A percentile compares a stretch with the other conserved stretches of the same genome.
phyloP scores from a whole-genome alignment of 2,797 vertebrate species.

The Syngnathus acus region DNA sequence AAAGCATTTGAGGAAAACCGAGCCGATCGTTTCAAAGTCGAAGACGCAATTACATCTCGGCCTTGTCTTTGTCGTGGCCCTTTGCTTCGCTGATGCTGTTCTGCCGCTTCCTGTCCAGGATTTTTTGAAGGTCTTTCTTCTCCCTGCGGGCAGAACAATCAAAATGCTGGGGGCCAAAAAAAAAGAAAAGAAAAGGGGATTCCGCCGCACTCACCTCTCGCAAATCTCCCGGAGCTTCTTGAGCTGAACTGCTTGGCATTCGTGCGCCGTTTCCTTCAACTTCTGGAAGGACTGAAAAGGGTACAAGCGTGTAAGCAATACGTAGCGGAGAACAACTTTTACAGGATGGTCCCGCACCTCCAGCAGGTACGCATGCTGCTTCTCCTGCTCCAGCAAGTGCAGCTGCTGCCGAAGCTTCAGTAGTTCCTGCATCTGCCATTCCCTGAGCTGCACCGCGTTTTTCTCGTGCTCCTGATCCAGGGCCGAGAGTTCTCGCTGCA shows the following conservation, averaged over 20 bases:
- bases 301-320: background rate
- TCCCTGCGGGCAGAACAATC: slow-evolving; percentile 62
- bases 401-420: slow-evolving; percentile 70
- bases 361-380: slow-evolving; percentile 60
- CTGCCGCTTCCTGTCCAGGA: slow-evolving; percentile 79
- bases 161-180: background rate
- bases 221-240: slow-evolving; percentile 78
- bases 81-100: slow-evolving; percentile 83
- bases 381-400: slow-evolving; percentile 59
- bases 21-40: background rate
- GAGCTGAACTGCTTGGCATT: slow-evolving; percentile 69
- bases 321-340: no score
- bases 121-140: slow-evolving; percentile 85
- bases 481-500: slow-evolving; percentile 41
- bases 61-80: slow-evolving; percentile 74
- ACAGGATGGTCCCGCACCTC: slow-evolving; percentile 58
- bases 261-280: slow-evolving; percentile 67
- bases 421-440: slow-evolving; percentile 75
- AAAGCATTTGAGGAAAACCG: background rate
- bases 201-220: slow-evolving; percentile 65
- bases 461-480: slow-evolving; percentile 63
- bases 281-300: slow-evolving; percentile 67
- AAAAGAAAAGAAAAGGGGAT: background rate
- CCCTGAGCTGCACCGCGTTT: slow-evolving; percentile 63
- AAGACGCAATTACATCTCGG: slow-evolving; percentile 62